A percentile compares a stretch with the other conserved stretches of the same genome.
phyloP scores from a whole-genome alignment of 2,888 invertebrate genomes.

The Mechanitis messenoides region DNA sequence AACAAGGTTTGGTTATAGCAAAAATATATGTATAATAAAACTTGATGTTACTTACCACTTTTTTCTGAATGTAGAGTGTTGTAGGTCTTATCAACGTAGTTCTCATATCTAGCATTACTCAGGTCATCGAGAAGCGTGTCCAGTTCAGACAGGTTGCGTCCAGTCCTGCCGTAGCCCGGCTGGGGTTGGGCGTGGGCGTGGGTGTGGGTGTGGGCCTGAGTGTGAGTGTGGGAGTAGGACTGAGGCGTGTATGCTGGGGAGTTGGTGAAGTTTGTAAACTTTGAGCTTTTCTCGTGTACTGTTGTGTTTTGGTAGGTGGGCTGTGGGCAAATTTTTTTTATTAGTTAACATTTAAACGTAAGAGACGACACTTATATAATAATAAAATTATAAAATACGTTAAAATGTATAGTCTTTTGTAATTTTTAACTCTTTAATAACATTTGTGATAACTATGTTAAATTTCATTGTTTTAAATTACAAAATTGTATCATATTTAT shows the following conservation, averaged over 20 bases:
- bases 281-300: conserved; percentile 56
- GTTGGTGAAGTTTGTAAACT: conserved; percentile 18
- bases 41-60: conserved; percentile 46
- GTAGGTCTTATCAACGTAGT: conserved; percentile 58
- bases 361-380: too few species aligned
- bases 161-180: conserved; percentile 56
- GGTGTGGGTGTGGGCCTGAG: conserved; percentile 44
- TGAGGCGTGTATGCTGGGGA: conserved; percentile 42
- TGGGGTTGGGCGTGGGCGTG: conserved; percentile 29
- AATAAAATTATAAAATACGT: too few species aligned
- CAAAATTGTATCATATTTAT: too few species aligned
- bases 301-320: conserved; percentile 80
- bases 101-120: conserved; percentile 82
- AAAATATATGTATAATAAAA: too few species aligned
- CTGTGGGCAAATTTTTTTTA: conserved; percentile 58
- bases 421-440: too few species aligned
- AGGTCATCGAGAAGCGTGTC: conserved; percentile 94
- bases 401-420: too few species aligned
- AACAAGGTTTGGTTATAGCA: too few species aligned
- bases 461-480: too few species aligned
- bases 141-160: conserved; percentile 87
- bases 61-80: conserved; percentile 52
- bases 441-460: too few species aligned
- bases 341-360: background rate
- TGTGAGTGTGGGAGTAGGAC: conserved; percentile 39